Percentiles rank a stretch among this genome's conserved stretches.
These are phyloP conservation scores for Papilio aristodemus DNA, from an alignment of 1,140 invertebrate genomes.

Conservation along the genomic window DNA sequence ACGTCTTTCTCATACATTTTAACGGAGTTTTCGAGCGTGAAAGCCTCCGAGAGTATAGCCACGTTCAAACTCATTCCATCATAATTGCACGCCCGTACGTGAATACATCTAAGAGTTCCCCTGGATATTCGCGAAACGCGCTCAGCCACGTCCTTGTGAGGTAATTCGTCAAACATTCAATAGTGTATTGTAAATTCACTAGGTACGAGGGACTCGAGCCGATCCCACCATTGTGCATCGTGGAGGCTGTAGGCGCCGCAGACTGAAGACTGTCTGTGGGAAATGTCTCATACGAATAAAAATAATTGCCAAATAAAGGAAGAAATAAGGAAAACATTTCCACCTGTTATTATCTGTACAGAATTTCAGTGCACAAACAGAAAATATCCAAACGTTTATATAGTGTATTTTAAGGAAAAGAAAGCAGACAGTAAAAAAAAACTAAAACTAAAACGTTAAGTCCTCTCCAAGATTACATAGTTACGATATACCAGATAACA, in stretches of 20 bases:
- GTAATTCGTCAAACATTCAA: conserved; percentile 52
- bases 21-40: conserved; percentile 31
- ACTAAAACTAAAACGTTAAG: background rate
- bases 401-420: background rate
- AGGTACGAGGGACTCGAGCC: conserved; percentile 48
- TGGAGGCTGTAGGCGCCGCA: conserved; percentile 35
- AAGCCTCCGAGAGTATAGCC: conserved; percentile 29
- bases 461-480: background rate
- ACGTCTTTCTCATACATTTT: conserved; percentile 34
- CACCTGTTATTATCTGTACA: no score
- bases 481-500: background rate
- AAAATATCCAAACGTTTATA: background rate
- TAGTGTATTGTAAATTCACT: conserved; percentile 58
- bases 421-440: background rate
- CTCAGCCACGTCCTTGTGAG: conserved; percentile 45
- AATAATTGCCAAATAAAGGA: background rate
- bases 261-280: background rate
- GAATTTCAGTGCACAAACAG: background rate
- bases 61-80: conserved; percentile 25
- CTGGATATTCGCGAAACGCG: background rate
- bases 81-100: conserved; percentile 29
- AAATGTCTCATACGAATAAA: conserved; percentile 9
- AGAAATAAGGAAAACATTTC: background rate
- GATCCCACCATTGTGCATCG: conserved; percentile 57
- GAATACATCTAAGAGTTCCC: conserved; percentile 28